Base-by-base conservation (phyloP, 2,888 invertebrate species). In the Lacanobia oleracea region DNA sequence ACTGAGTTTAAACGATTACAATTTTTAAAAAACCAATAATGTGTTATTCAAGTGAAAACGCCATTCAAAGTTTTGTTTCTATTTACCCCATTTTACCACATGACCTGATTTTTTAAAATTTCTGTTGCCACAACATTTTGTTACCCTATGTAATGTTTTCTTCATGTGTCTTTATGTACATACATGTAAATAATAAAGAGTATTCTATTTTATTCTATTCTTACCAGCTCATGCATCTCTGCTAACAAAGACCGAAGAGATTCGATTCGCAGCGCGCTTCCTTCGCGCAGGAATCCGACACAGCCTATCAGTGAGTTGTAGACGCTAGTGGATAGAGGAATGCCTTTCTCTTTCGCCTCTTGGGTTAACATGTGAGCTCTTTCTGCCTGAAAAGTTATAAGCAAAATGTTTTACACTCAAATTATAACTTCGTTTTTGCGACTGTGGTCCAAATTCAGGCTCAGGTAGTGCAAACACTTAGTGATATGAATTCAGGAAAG, bases 241-340 rank as follows among this genome's bases (percentile, higher is more conserved):
- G 84, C 88, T 50, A 99, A 90, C 16, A 98, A 85, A 64, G 97
- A 96, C 85, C 96, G 92, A 12, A 98, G 93, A 27, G 97, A 93
- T 50, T 97, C 94, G 96, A 97, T 97, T 18, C 98, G 96, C 72
- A 97, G 91, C 6, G 97, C 96, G 12, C 94, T 95, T 9, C 97
- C 96, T 91, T 98, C 98, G 84, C 97, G 97, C 0, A 98, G 82
- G 77, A 97, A 97, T 37, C 96, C 96, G 0, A 96, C 94, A 60
- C 97, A 96, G 3, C 91, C 91, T 8, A 99, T 94, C 0, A 98
- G 87, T 0, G 97, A 89, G 92, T 98, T 98, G 87, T 97, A 98
- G 0, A 97, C 97, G 72, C 96, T 95, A 0, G 97, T 95, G 72
- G 97, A 97, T 27, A 98, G 87, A 12, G 95, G 91, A 3, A 98